Base-by-base conservation (phyloP, 2,888 invertebrate species). In the Lymantria dispar region DNA sequence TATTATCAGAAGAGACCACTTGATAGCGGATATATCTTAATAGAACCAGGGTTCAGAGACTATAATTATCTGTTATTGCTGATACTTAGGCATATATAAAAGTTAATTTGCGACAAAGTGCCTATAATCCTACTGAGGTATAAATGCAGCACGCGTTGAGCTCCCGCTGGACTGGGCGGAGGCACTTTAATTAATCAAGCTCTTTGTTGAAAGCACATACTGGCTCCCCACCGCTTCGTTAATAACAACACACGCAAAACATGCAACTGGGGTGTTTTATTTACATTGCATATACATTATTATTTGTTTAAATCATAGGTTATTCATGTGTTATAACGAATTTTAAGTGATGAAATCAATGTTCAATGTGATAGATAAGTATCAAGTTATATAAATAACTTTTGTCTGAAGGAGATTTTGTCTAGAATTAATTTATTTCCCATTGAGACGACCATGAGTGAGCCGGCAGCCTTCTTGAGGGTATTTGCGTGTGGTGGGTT, bases 111-210 rank as follows among this genome's bases (percentile, higher is more conserved):
- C 61, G 52, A 58, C 72, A 77, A 74, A 76, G 76, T 80, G 72
- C 72, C 72, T 81, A 80, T 86, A 81, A 85, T 82, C 80, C 83
- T 65, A 58, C 65, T 70, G 71, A 70, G 73, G 70, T 69, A 74
- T 73, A 80, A 33, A 72, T 67, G 74, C 49, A 53, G 54, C 64
- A 72, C 73, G 77, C 79, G 76, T 76, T 80, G 60, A 50, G 45
- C 68, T 85, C 87, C 86, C 87, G 60, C 67, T 58, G 87, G 87
- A 76, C 81, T 70, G 81, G 87, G 85, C 74, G 83, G 81, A 78
- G 81, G 87, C 83, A 85, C 85, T 88, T 88, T 88, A 90, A 90
- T 90, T 90, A 90, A 90, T 87, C 83, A 86, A 82, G 77, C 84
- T 78, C 87, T 85, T 85, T 84, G 87, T 84, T 76, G 78, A 77